These are phyloP conservation scores for Chlorocebus sabaeus DNA, from an alignment of 2,113 vertebrate genomes.

Conservation along the genomic window DNA sequence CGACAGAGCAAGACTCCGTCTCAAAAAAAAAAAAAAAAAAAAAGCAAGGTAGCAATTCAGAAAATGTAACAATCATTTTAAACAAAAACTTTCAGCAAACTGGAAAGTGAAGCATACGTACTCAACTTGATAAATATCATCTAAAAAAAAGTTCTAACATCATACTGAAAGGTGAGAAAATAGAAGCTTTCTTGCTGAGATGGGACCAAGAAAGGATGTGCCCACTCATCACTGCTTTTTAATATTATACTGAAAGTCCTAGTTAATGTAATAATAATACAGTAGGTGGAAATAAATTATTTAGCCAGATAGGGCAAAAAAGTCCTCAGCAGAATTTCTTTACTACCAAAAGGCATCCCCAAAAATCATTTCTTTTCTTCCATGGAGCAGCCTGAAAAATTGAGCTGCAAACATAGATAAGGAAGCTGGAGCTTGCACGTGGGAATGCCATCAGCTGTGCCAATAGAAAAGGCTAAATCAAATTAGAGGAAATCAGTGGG, in stretches of 20 bases:
- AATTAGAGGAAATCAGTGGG: too few relatives aligned
- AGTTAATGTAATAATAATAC: background rate
- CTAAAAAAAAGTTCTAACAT: background rate
- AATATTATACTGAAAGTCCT: background rate
- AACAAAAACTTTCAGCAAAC: background rate
- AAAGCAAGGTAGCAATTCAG: background rate
- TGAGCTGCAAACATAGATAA: too few relatives aligned
- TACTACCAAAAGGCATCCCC: too few relatives aligned
- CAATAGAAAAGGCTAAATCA: too few relatives aligned
- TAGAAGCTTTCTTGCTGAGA: background rate
- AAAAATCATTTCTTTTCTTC: too few relatives aligned
- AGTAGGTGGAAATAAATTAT: too few relatives aligned
- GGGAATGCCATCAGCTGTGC: too few relatives aligned
- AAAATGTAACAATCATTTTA: background rate
- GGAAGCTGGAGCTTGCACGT: too few relatives aligned
- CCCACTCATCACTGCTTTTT: background rate
- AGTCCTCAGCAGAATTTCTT: too few relatives aligned
- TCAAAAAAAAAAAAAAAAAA: too few relatives aligned
- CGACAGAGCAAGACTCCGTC: accelerated
- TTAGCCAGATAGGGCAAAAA: too few relatives aligned
- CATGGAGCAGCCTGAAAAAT: too few relatives aligned
- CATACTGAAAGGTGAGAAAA: background rate
- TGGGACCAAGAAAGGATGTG: background rate
- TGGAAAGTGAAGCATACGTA: background rate
- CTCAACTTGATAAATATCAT: background rate